A percentile compares a stretch with the other conserved stretches of the same genome.
phyloP scores from a whole-genome alignment of 2,797 vertebrate species.

The Bucorvus abyssinicus region DNA sequence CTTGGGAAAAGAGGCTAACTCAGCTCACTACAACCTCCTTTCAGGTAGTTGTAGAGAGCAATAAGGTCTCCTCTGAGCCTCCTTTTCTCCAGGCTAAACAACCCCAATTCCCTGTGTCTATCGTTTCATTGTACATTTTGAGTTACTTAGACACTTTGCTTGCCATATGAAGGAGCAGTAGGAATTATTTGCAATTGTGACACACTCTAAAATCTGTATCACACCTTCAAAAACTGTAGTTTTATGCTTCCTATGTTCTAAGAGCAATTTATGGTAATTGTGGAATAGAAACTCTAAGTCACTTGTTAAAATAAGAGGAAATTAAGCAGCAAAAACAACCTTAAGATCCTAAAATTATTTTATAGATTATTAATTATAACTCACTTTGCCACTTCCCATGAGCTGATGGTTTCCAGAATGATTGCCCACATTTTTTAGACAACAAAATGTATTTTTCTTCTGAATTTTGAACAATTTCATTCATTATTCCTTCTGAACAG shows the following conservation, averaged over 20 bases:
- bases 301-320: not conserved
- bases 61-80: not conserved
- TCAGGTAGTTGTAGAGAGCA: not conserved
- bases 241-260: not conserved
- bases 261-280: not conserved
- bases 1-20: not conserved
- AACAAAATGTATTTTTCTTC: not conserved
- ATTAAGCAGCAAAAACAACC: not conserved
- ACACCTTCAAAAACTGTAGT: not conserved
- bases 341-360: not conserved
- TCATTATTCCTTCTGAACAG: not conserved
- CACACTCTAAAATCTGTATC: not conserved
- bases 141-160: not conserved
- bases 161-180: not conserved
- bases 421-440: not conserved
- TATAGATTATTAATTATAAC: not conserved
- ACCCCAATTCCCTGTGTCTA: not conserved
- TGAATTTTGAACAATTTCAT: not conserved
- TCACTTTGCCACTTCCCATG: not conserved
- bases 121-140: not conserved
- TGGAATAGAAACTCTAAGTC: not conserved
- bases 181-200: not conserved
- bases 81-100: not conserved
- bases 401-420: not conserved
- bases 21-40: not conserved